Base-by-base conservation (phyloP, 2,113 vertebrate genomes). In the Choloepus hoffmanni region DNA sequence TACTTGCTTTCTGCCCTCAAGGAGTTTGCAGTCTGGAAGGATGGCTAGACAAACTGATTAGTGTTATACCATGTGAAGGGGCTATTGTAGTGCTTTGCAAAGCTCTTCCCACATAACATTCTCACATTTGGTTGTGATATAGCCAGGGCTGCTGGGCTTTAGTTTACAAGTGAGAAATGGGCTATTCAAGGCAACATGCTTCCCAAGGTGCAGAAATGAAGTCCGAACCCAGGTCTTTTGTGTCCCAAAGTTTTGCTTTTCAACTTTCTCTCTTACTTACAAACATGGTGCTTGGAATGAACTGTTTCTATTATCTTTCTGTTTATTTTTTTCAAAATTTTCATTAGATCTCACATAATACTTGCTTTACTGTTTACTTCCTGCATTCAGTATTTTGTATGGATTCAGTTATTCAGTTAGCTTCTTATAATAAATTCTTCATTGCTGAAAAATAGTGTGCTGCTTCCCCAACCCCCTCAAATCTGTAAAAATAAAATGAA, bases 311-410 rank as follows among this genome's bases (percentile, higher is more conserved):
- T 67, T 88, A 21, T 72, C 62, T 9, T 79, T 78, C 15, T 85
- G 33, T 36, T 36, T 36, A 36, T 36, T 19, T 94, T 87, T 85
- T 58, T 24, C 50, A 7, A 76, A 78, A 73, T 85, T 85, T 73
- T 74, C 65, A 84, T 74, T 88, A 85, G 26, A 13, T 55, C 21
- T n/a, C 55, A 33, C 7, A 45, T 3, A 70, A 7, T 73, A 43
- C 83, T 90, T 93, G 23, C 60, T 40, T 86, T 76, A 55, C 53
- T 43, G 5, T 92, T 77, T 43, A 55, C 1, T 43, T 76, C 26
- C 24, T 91, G 33, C 18, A 90, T 84, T 68, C 14, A 40, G 36
- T 73, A 3, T 87, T 96, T 79, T 93, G 43, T 91, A 77, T 86
- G 65, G 83, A 88, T 92, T 73, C 23, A 26, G 13, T 83, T 92